Evolutionary conservation across 2,888 invertebrate species (phyloP).

Genomic region (Mesochorus sp.): DNA sequence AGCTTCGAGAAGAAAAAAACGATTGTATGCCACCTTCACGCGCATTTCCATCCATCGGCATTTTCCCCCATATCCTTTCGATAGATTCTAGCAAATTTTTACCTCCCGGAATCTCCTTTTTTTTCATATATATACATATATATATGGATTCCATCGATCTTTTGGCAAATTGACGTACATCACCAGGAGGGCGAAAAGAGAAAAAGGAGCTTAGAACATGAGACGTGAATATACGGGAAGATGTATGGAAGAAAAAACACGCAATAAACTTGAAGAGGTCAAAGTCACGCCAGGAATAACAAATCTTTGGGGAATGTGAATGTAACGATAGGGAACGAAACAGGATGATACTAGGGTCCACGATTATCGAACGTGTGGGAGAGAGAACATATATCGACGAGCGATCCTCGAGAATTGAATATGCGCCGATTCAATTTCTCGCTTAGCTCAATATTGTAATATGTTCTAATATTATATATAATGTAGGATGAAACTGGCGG

Average conservation of each 20-base stretch:
- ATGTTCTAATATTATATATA: slow-evolving; percentile 22
- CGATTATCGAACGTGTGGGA: neutral
- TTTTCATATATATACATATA: neutral
- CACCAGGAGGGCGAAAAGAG: neutral
- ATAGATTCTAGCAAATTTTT: slow-evolving; percentile 46
- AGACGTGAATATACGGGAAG: neutral
- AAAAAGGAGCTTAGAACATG: neutral
- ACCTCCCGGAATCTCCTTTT: slow-evolving; percentile 11
- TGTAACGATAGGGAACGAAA: neutral
- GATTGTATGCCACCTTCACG: neutral
- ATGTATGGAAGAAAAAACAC: neutral
- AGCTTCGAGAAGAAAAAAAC: slow-evolving; percentile 2
- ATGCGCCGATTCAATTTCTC: slow-evolving; percentile 29
- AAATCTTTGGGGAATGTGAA: slow-evolving; percentile 11
- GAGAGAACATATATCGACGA: neutral
- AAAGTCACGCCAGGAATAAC: slow-evolving; percentile 6
- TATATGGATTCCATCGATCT: slow-evolving; percentile 22
- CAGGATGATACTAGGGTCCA: neutral
- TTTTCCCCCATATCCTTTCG: slow-evolving; percentile 11
- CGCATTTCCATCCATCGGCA: slow-evolving; percentile 29
- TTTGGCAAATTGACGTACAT: slow-evolving; percentile 23
- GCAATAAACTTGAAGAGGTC: neutral
- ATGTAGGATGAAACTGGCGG: neutral
- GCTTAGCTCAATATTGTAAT: slow-evolving; percentile 16
- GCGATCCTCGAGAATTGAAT: slow-evolving; percentile 32